Percentiles rank a stretch among this genome's conserved stretches.
phyloP scores from a whole-genome alignment of 2,113 vertebrate species.

The Heliornis fulica region DNA sequence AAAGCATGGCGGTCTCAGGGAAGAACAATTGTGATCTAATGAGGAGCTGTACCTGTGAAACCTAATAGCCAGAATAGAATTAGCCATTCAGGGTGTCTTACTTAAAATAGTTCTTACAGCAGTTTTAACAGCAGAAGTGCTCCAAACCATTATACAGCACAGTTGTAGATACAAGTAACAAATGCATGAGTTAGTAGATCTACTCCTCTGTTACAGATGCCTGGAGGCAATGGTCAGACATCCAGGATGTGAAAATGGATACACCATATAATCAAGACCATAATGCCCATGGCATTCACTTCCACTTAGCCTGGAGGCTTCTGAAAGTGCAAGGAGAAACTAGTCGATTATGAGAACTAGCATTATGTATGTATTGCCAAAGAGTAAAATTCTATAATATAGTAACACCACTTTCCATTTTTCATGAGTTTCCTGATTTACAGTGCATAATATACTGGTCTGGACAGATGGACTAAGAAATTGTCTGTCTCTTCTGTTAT shows the following conservation, averaged over 20 bases:
- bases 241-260: constrained; percentile 62
- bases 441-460: not conserved
- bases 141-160: constrained; percentile 3
- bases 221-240: constrained; percentile 62
- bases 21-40: not conserved
- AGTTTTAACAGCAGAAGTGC: constrained; percentile 13
- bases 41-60: constrained; percentile 14
- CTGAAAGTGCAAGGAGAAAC: constrained; percentile 39
- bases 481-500: not conserved
- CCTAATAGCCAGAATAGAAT: not conserved
- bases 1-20: not conserved
- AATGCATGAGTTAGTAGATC: constrained; percentile 14
- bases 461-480: not conserved
- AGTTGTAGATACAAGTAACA: constrained; percentile 35
- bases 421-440: constrained; percentile 50
- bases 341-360: constrained; percentile 9
- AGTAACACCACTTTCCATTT: constrained; percentile 34
- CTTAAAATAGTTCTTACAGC: not conserved
- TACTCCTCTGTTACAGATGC: constrained; percentile 39
- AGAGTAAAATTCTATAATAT: constrained; percentile 38
- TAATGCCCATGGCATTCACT: constrained; percentile 54
- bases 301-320: constrained; percentile 69
- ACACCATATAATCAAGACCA: constrained; percentile 50
- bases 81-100: not conserved
- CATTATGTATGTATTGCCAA: constrained; percentile 23